Percentiles rank a stretch among this genome's conserved stretches.
phyloP scores from a whole-genome alignment of 1,140 invertebrate species.

The Patella vulgata region DNA sequence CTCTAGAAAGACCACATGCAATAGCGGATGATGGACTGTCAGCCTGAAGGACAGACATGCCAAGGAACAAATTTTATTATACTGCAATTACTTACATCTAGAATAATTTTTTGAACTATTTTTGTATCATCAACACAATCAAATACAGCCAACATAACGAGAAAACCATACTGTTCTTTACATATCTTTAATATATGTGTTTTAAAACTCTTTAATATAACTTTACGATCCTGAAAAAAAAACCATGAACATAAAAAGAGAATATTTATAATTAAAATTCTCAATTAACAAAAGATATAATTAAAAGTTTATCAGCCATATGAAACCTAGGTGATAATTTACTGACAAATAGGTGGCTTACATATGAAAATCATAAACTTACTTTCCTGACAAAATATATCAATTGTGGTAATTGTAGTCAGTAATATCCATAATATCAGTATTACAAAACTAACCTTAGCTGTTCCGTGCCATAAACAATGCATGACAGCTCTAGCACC shows the following conservation, averaged over 20 bases:
- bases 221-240: constrained; percentile 73
- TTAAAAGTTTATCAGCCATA: too few species aligned
- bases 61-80: too few species aligned
- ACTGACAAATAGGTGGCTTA: too few species aligned
- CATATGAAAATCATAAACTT: too few species aligned
- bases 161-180: constrained; percentile 86
- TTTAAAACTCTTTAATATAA: constrained; percentile 78
- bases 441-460: constrained; percentile 76
- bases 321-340: too few species aligned
- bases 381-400: too few species aligned
- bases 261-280: too few species aligned
- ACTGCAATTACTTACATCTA: constrained; percentile 66
- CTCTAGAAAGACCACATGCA: too few species aligned
- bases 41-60: too few species aligned
- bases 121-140: constrained; percentile 94
- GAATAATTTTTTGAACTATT: constrained; percentile 82
- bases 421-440: too few species aligned
- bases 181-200: constrained; percentile 82
- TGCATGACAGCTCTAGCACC: constrained; percentile 82
- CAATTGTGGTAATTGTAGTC: too few species aligned
- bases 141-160: constrained; percentile 84
- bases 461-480: constrained; percentile 88
- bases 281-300: neutral
- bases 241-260: neutral
- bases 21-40: too few species aligned